Base-by-base conservation (phyloP, 1,140 invertebrate genomes). In the Archegozetes longisetosus region DNA sequence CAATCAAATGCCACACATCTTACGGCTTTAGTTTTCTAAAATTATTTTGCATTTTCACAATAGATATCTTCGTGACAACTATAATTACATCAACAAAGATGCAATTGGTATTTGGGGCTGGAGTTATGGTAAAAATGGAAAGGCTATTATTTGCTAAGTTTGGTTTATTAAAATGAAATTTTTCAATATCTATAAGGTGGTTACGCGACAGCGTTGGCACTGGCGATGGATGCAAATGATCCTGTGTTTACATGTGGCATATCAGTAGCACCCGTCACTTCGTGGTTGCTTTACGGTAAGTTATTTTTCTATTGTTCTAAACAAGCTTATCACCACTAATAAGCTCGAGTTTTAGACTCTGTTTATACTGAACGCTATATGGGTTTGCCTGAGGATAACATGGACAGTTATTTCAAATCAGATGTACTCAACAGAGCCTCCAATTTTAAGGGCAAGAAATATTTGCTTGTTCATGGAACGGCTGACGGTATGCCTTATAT, bases 361-460 rank as follows among this genome's bases (percentile, higher is more conserved):
- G 88, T 86, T 3, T 95, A 94, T 70, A 84, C 91, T 46, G 92
- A 96, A 70, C 77, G 88, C 14, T 93, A 90, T 71, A 88, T 96
- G 84, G 88, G 89, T 9, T 79, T 83, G 22, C 88, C 90, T 12
- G 63, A 67, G n/a, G 85, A 87, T 55, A 94, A 94, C 74, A 86
- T 85, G 69, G 82, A 85, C 66, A 88, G 88, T 2, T 95, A 95
- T 69, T 84, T 85, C 14, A 62, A 59, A 20, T 52, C 60, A 1
- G 27, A 50, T 40, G 22, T 62, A 0, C 84, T 82, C n/a, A 80
- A 82, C 65, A 82, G 86, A 70, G 86, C 85, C 0, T 80, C 82
- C 46, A 78, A 84, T 55, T 75, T 94, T 22, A 78, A 82, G 48
- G 82, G 86, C 64, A 88, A 90, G 71, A 84, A 85, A 78, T 85